Base-by-base conservation (phyloP, 64 coral and sea anemone species). In the Hydrozoanthus tunicans region DNA sequence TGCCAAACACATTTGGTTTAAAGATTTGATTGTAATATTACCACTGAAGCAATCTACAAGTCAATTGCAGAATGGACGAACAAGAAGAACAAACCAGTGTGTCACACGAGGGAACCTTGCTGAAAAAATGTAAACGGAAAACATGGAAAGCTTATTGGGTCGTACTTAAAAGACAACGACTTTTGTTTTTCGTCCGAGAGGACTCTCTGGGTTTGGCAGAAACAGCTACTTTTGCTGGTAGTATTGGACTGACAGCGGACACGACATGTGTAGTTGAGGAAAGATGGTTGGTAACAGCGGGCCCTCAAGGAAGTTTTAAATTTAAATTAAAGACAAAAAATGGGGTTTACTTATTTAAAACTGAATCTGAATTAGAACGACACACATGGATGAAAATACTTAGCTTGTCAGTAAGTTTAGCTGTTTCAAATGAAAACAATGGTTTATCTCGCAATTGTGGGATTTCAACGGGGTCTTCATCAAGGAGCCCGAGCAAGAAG, bases 251-350 rank as follows among this genome's bases (percentile, higher is more conserved):
- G 52, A 88, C 69, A 13, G 84, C 70, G 56, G 69, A 70, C 5
- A 12, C 69, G 43, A 88, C 58, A 88, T 88, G 84, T 74, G 9
- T 70, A 9, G 70, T 88, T 10, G 12, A 73, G 7, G 83, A 58
- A 43, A 53, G 55, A 3, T 13, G 56, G 77, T 5, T 3, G 8
- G 17, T 12, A 9, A 23, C 5, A 23, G 56, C 1, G 11, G 24
- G 3, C 7, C 14, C 20, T 17, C 84, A 88, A 17, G 25, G 15
- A 51, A 59, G 54, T 70, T 88, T 88, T 56, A 88, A 88, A 74
- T 88, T 88, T 51, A 88, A 74, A 56, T 75, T 88, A 13, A 88
- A 74, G 70, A 88, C 69, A 57, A 88, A 88, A 74, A 72, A 75
- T 59, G 84, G 84, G 7, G 84, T 88, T 67, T 73, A 88, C 17